phyloP scores from a whole-genome alignment of 1,140 invertebrate species.

The Saxidomus purpurata region DNA sequence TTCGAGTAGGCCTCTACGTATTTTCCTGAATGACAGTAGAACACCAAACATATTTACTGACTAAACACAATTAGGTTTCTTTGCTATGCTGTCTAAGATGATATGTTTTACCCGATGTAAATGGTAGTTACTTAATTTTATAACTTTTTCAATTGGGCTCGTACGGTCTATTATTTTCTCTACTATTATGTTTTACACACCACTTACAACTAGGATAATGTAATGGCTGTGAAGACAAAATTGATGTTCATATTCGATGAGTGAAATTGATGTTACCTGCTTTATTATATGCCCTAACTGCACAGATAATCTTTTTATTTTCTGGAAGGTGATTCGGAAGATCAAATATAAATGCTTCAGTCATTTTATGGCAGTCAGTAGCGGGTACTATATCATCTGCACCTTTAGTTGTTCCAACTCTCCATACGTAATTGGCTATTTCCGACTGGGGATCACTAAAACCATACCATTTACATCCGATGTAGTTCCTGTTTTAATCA shows the following conservation, averaged over 20 bases:
- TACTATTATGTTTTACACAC: too few relatives aligned
- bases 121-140: too few relatives aligned
- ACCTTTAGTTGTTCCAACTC: constrained; percentile 65
- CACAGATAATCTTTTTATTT: constrained; percentile 29
- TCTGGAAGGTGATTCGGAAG: background rate
- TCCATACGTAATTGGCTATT: constrained; percentile 67
- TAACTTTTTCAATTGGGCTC: too few relatives aligned
- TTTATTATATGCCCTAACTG: constrained; percentile 68
- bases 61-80: too few relatives aligned
- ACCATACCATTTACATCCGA: constrained; percentile 61
- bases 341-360: constrained; percentile 56
- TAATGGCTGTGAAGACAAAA: too few relatives aligned
- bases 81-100: too few relatives aligned
- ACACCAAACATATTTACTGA: too few relatives aligned
- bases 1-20: constrained; percentile 35
- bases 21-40: constrained; percentile 12
- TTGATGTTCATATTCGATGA: too few relatives aligned
- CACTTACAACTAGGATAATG: too few relatives aligned
- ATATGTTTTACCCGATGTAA: too few relatives aligned
- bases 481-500: constrained; percentile 21
- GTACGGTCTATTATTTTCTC: too few relatives aligned
- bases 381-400: constrained; percentile 60
- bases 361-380: constrained; percentile 14
- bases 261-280: too few relatives aligned
- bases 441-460: constrained; percentile 70